These are phyloP conservation scores for Progne subis DNA, from an alignment of 2,113 vertebrate genomes.

Conservation along the genomic window DNA sequence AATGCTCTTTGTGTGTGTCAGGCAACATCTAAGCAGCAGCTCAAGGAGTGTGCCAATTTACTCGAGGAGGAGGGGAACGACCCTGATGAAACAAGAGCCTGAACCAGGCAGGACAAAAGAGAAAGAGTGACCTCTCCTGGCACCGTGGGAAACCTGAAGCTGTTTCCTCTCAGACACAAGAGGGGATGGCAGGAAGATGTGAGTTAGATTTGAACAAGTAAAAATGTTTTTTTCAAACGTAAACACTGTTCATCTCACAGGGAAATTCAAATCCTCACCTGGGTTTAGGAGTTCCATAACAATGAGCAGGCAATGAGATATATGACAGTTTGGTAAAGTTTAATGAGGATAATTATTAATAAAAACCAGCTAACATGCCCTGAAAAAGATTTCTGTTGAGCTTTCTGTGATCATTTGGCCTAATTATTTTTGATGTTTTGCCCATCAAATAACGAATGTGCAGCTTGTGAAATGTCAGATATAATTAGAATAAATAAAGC, in stretches of 20 bases:
- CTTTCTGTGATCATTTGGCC: conserved; percentile 15
- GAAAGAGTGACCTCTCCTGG: conserved; percentile 82
- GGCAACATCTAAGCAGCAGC: conserved; percentile 18
- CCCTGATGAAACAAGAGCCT: not conserved
- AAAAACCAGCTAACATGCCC: conserved; percentile 10
- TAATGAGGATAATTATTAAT: conserved; percentile 36
- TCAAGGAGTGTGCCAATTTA: not conserved
- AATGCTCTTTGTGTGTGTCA: not conserved
- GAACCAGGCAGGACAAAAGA: conserved; percentile 46
- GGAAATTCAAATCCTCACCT: conserved; percentile 32
- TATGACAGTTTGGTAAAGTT: conserved; percentile 33
- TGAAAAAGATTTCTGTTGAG: conserved; percentile 36
- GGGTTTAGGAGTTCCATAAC: conserved; percentile 5
- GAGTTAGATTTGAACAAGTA: not conserved
- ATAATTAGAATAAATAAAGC: conserved; percentile 57
- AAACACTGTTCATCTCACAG: conserved; percentile 1
- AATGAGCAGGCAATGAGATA: conserved; percentile 20
- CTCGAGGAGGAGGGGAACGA: not conserved
- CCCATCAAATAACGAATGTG: conserved; percentile 42
- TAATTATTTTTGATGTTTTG: conserved; percentile 54
- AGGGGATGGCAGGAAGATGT: not conserved
- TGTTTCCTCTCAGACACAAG: not conserved
- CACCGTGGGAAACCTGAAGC: not conserved
- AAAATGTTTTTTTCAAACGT: not conserved
- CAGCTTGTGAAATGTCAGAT: conserved; percentile 43